phyloP scores from a whole-genome alignment of 2,797 vertebrate species.

The Alectoris magna region DNA sequence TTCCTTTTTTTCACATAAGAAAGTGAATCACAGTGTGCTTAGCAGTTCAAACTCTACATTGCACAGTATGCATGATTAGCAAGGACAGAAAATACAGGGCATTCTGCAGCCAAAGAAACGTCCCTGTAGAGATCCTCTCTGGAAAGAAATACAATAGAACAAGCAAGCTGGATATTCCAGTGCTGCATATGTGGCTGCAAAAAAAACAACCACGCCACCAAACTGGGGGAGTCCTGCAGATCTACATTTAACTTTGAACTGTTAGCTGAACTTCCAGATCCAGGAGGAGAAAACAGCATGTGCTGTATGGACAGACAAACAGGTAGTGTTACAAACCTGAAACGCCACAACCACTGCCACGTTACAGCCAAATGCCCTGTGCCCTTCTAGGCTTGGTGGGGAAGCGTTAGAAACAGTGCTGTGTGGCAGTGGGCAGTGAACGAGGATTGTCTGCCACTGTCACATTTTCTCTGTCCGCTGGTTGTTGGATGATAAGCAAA shows the following conservation, averaged over 20 bases:
- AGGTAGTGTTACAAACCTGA: background rate
- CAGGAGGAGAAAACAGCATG: background rate
- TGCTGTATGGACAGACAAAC: background rate
- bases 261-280: background rate
- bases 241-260: slow-evolving; percentile 1
- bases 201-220: background rate
- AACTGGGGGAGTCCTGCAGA: background rate
- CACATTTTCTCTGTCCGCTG: background rate
- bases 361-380: background rate
- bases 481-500: background rate
- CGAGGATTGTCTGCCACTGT: background rate
- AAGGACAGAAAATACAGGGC: slow-evolving; percentile 38
- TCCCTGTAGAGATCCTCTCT: slow-evolving; percentile 32
- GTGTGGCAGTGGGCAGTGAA: background rate
- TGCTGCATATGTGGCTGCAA: background rate
- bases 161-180: background rate
- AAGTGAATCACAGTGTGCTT: slow-evolving; percentile 39
- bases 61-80: slow-evolving; percentile 42
- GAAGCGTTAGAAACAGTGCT: background rate
- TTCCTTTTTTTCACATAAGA: slow-evolving; percentile 6
- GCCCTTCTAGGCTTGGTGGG: background rate
- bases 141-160: slow-evolving; percentile 40
- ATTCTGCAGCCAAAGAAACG: slow-evolving; percentile 32
- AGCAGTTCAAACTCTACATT: slow-evolving; percentile 36
- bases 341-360: background rate